Evolutionary conservation across 1,140 invertebrate species (phyloP).

Genomic region (Oppia nitens): DNA sequence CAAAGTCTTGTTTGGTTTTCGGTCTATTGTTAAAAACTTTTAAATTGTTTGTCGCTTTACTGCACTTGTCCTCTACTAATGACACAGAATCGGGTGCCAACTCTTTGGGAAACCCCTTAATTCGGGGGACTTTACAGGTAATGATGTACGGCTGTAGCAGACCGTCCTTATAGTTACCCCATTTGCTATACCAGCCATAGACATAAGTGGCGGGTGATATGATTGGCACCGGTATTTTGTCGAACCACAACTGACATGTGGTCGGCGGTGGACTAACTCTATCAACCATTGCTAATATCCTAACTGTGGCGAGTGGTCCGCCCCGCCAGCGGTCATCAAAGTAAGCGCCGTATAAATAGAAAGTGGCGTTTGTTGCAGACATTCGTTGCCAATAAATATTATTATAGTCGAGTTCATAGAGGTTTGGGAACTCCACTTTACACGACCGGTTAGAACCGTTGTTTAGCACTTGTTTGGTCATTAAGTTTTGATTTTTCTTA

Average conservation of each 20-base stretch:
- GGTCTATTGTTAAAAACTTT: conserved; percentile 54
- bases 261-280: conserved; percentile 61
- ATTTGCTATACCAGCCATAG: conserved; percentile 83
- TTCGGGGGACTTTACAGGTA: conserved; percentile 55
- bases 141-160: conserved; percentile 79
- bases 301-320: conserved; percentile 53
- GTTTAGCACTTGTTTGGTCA: conserved; percentile 16
- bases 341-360: conserved; percentile 74
- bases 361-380: conserved; percentile 58
- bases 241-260: conserved; percentile 80
- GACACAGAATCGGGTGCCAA: conserved; percentile 66
- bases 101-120: conserved; percentile 12
- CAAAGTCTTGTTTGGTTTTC: conserved; percentile 55
- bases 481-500: conserved; percentile 12
- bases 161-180: conserved; percentile 82
- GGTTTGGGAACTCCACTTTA: conserved; percentile 57
- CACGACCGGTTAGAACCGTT: conserved; percentile 48
- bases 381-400: conserved; percentile 78
- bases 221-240: conserved; percentile 54
- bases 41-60: conserved; percentile 68
- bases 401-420: conserved; percentile 58
- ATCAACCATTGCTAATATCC: conserved; percentile 78
- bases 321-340: conserved; percentile 60
- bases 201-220: conserved; percentile 59
- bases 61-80: conserved; percentile 63